Evolutionary conservation across 2,888 invertebrate genomes (phyloP).

Genomic region (Idaea straminata): DNA sequence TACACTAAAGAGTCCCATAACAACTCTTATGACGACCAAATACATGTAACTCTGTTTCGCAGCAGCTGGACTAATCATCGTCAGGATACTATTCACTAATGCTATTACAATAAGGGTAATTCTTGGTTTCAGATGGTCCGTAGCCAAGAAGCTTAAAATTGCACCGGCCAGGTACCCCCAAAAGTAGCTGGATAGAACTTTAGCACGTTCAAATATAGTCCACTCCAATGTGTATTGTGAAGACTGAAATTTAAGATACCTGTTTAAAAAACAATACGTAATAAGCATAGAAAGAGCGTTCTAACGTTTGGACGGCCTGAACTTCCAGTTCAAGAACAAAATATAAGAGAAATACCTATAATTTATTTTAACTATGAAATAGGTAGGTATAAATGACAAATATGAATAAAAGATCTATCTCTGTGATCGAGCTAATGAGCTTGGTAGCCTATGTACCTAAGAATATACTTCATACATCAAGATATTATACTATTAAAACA

Average conservation of each 20-base stretch:
- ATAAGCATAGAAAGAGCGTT: no score
- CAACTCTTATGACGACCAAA: slow-evolving; percentile 53
- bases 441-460: no score
- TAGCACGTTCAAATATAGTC: slow-evolving; percentile 72
- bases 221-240: slow-evolving; percentile 46
- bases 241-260: slow-evolving; percentile 14
- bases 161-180: slow-evolving; percentile 78
- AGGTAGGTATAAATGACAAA: no score
- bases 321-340: no score
- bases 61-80: slow-evolving; percentile 16
- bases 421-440: no score
- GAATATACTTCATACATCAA: no score
- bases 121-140: slow-evolving; percentile 18
- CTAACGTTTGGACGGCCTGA: no score
- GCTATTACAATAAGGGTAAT: slow-evolving; percentile 8
- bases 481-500: no score
- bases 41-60: slow-evolving; percentile 19
- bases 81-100: slow-evolving; percentile 13
- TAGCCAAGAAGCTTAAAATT: slow-evolving; percentile 15
- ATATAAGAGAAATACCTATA: no score
- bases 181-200: slow-evolving; percentile 78
- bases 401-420: no score
- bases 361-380: no score
- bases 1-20: slow-evolving; percentile 77
- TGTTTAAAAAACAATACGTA: no score